Percentiles rank a stretch among this genome's conserved stretches.
Evolutionary conservation across 2,888 invertebrate species (phyloP).

Genomic region (Aplocera efformata): DNA sequence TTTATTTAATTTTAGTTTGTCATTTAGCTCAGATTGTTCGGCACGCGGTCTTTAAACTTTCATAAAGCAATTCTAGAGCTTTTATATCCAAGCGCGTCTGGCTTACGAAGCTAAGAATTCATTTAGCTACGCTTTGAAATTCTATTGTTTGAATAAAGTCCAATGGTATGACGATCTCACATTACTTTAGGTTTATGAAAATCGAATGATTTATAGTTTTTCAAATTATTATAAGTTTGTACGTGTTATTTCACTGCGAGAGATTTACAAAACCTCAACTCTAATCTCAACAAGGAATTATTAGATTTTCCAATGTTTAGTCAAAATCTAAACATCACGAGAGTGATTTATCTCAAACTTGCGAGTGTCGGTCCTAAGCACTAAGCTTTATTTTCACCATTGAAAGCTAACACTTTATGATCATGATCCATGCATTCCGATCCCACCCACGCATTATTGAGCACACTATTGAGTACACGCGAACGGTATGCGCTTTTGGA

Average conservation of each 20-base stretch:
- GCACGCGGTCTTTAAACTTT: conserved; percentile 16
- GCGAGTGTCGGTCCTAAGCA: no score
- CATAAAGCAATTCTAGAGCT: conserved; percentile 19
- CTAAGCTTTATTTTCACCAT: no score
- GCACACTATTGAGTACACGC: conserved; percentile 12
- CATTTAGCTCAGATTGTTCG: conserved; percentile 17
- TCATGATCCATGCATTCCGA: conserved; percentile 6
- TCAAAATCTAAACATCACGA: no score
- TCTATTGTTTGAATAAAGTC: conserved; percentile 20
- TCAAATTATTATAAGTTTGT: no score
- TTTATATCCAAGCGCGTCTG: conserved; percentile 9
- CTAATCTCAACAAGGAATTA: no score
- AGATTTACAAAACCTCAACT: no score
- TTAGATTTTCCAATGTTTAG: no score
- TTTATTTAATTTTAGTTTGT: conserved; percentile 19
- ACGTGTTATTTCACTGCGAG: no score
- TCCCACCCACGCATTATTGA: conserved; percentile 3
- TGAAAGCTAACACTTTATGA: no score
- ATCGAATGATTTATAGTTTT: not conserved
- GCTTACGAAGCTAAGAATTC: conserved; percentile 16
- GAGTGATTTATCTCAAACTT: no score
- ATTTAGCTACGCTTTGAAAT: conserved; percentile 19
- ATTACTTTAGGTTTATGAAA: conserved; percentile 9
- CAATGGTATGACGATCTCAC: conserved; percentile 9
- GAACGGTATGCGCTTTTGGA: conserved; percentile 17